Evolutionary conservation across 2,888 invertebrate species (phyloP).

Genomic region (Eueremaeus valkanovi): DNA sequence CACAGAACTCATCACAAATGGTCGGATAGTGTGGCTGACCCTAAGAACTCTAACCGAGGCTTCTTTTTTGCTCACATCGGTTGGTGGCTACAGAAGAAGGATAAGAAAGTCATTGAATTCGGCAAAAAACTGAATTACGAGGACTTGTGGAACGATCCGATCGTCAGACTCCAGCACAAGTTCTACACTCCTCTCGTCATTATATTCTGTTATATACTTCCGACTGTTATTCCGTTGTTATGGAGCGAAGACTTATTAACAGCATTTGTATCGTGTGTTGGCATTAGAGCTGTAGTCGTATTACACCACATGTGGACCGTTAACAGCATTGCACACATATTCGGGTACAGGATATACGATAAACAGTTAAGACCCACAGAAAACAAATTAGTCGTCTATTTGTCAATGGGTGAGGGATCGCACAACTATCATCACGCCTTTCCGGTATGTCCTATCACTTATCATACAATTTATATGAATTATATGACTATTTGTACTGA

Average conservation of each 20-base stretch:
- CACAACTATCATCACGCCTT: constrained; percentile 41
- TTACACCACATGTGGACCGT: constrained; percentile 32
- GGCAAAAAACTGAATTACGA: not conserved
- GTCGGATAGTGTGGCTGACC: constrained; percentile 33
- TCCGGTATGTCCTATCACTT: not conserved
- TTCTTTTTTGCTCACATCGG: constrained; percentile 42
- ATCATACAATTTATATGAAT: not conserved
- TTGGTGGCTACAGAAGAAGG: constrained; percentile 34
- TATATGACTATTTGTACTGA: not conserved
- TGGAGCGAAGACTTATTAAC: constrained; percentile 36
- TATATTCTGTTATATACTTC: not conserved
- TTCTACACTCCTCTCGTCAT: constrained; percentile 32
- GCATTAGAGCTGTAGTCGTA: not conserved
- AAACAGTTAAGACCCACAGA: not conserved
- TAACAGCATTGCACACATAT: constrained; percentile 34
- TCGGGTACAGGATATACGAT: constrained; percentile 16
- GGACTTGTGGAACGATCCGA: constrained; percentile 26
- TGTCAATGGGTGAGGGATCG: constrained; percentile 36
- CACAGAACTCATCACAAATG: constrained; percentile 39
- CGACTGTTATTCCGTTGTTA: constrained; percentile 24
- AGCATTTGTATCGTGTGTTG: constrained; percentile 11
- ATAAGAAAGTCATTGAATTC: not conserved
- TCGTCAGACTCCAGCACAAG: constrained; percentile 26
- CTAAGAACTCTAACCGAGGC: constrained; percentile 35
- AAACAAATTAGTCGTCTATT: not conserved